phyloP scores from a whole-genome alignment of 1,140 invertebrate species.

The Drosophila simulans region DNA sequence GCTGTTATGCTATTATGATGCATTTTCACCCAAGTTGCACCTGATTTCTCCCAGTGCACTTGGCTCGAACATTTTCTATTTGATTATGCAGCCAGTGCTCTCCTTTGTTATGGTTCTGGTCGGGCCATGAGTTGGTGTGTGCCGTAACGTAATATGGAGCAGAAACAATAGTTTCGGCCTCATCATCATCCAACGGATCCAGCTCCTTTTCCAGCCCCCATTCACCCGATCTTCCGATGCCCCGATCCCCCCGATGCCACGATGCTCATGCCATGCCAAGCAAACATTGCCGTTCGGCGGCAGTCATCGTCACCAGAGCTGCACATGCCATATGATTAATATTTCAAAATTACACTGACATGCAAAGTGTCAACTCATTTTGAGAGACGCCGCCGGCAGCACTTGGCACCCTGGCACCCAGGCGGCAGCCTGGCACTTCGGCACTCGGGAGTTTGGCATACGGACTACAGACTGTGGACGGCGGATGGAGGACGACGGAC shows the following conservation, averaged over 20 bases:
- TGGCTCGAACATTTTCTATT: constrained; percentile 64
- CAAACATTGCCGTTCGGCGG: constrained; percentile 62
- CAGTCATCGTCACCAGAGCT: constrained; percentile 57
- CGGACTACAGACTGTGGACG: not conserved
- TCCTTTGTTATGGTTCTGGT: constrained; percentile 37
- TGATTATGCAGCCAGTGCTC: constrained; percentile 70
- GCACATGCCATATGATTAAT: constrained; percentile 75
- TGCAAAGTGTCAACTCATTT: constrained; percentile 82
- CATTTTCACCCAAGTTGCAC: rapidly evolving
- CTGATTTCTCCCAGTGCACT: constrained; percentile 16
- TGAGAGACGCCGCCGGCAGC: constrained; percentile 50
- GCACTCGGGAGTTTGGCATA: constrained; percentile 12
- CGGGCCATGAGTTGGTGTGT: constrained; percentile 47
- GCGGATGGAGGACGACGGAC: not conserved
- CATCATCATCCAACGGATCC: constrained; percentile 38
- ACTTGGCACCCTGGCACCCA: constrained; percentile 13
- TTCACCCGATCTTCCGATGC: not conserved
- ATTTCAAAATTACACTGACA: constrained; percentile 83
- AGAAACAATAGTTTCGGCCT: constrained; percentile 67
- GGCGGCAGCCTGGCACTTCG: constrained; percentile 31
- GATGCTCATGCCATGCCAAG: constrained; percentile 59
- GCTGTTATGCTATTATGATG: too few relatives aligned
- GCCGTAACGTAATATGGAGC: constrained; percentile 70
- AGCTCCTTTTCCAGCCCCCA: constrained; percentile 10
- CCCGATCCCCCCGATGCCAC: not conserved